Evolutionary conservation across 2,113 vertebrate genomes (phyloP), one percentile per base, ranked within the genome.

Genomic region (Cinclus cinclus): DNA sequence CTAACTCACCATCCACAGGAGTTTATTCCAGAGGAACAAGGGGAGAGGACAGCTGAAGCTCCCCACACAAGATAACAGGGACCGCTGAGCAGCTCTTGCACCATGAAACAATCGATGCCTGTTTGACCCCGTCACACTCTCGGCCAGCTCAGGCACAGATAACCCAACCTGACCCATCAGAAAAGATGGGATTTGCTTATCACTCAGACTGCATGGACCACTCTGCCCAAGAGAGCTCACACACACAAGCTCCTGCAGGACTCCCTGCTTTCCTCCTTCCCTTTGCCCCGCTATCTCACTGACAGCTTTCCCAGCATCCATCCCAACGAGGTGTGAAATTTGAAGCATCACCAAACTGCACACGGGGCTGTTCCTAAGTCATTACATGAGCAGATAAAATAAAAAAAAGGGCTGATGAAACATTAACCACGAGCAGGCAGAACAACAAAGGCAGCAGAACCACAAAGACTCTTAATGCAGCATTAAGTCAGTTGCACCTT

Each of bases 1-100:
- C 31, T 16, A 78, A 46, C 8, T 37, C 27, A 0, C 12, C 28
- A 33, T 11, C 73, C 56, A 31, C 70, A 55, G 30, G 13, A 64
- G 56, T 62, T 81, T 63, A 55, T 52, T 78, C 33, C 56, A 78
- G 39, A 39, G 56, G 35, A 91, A 47, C 27, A 59, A 42, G 39
- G 20, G 11, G 6, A 84, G 31, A 58, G 85, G 11, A 55, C 3
- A 67, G 10, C 25, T 41, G 15, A 19, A 82, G 50, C 4, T 90
- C n/a, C 22, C 28, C 2, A 1, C 64, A 30, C 24, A 27, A 53
- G 22, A 7, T 24, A 78, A 28, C 28, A 65, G 63, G 2, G 37
- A 24, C 37, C 0, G 0, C 20, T 44, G 42, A 59, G 58, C 9
- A 2, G 58, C 79, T 68, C 39, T 55, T 55, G 44, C 2, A 0